Evolutionary conservation across 2,888 invertebrate species (phyloP), one percentile per base, ranked within the genome.

Genomic region (Tribolium freemani): DNA sequence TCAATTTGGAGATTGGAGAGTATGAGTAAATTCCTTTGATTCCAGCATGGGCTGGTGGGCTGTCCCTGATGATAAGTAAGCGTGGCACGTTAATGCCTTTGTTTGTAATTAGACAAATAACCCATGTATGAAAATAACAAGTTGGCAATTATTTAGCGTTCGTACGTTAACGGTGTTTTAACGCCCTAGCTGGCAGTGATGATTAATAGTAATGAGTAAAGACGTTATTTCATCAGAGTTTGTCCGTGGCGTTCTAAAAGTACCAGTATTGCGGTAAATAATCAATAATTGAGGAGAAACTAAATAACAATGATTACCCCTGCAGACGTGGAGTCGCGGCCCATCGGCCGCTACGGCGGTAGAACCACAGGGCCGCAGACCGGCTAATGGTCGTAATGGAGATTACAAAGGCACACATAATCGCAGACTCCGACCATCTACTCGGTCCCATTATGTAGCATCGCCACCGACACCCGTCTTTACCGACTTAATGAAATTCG

Each of bases 281-380:
- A 84, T 84, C 83, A 85, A 84, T 85, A 84, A 84, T 84, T 84
- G 83, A 81, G 82, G 80, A 82, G 82, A 82, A 76, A 79, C 83
- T 82, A 83, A 84, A 85, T 84, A 84, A 84, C 83, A 84, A 84
- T 84, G 82, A 84, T 84, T 84, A 84, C 82, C 82, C 81, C 77
- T 79, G 81, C 79, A 82, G 83, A 84, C 83, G 83, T 84, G 82
- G 82, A 82, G 79, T 79, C 79, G 78, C 72, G 70, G 75, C 61
- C 69, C 63, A 78, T 76, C 76, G 77, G 77, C 58, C 75, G 68
- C 72, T 71, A 69, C 74, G 73, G 72, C 71, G 72, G 73, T 67
- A 69, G 53, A 75, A 74, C 67, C 71, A 73, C 71, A 75, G 67
- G 69, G 75, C 75, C 72, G 75, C 75, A 80, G 81, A 81, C 80